Conservation (phyloP, 2,113 vertebrate genomes). For the Elephantulus edwardii region DNA sequence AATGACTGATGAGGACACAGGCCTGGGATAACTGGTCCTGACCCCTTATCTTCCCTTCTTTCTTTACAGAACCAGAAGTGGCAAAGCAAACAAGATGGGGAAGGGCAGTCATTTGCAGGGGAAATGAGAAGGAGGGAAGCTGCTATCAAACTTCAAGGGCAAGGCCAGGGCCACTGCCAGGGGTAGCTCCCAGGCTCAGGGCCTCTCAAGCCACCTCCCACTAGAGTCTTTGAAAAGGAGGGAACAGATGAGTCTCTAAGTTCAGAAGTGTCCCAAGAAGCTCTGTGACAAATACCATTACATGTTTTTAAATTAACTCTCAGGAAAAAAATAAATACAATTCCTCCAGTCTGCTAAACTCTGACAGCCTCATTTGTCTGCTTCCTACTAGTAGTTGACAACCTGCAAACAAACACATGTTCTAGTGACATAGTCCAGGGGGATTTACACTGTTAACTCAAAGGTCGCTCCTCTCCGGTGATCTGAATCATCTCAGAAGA, state of each 20-base stretch:
- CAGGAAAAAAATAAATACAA: conserved; percentile 19
- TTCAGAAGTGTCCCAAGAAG: not conserved
- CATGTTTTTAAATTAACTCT: conserved; percentile 21
- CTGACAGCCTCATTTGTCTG: conserved; percentile 28
- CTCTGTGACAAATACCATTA: not conserved
- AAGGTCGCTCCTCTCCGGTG: too few relatives aligned
- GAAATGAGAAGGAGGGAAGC: not conserved
- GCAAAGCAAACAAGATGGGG: not conserved
- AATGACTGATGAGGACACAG: not conserved
- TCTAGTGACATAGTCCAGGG: too few relatives aligned
- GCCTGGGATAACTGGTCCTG: not conserved
- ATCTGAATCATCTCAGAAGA: too few relatives aligned
- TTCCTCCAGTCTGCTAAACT: conserved; percentile 30
- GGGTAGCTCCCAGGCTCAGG: not conserved
- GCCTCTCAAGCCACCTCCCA: not conserved
- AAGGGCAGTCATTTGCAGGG: not conserved
- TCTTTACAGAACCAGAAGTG: not conserved
- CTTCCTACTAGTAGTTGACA: conserved; percentile 11
- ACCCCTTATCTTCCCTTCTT: not conserved
- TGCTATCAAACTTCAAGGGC: not conserved
- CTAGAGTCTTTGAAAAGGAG: not conserved
- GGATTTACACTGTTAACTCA: too few relatives aligned
- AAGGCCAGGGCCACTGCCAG: not conserved
- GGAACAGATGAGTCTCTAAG: not conserved
- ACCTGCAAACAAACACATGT: conserved; percentile 40